These are phyloP conservation scores for Montipora foliosa DNA, from an alignment of 64 coral and sea anemone species.

Conservation along the genomic window DNA sequence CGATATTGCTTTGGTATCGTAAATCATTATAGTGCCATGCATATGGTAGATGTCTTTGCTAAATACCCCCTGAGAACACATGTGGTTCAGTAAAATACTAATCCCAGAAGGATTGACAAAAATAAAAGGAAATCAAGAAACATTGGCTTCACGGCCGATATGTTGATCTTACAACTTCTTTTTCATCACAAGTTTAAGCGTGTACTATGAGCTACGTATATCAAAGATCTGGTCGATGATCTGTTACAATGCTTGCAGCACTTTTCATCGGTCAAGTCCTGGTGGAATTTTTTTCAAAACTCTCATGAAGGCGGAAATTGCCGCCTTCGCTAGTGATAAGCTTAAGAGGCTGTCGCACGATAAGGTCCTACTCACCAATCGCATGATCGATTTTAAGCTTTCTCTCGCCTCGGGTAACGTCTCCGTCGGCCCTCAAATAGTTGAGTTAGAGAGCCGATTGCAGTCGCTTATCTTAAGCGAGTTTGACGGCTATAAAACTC, in stretches of 20 bases:
- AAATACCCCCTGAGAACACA: too few relatives aligned
- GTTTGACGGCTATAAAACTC: slow-evolving; percentile 30
- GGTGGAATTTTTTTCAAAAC: slow-evolving; percentile 1
- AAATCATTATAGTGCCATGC: too few relatives aligned
- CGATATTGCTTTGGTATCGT: too few relatives aligned
- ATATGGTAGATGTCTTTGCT: too few relatives aligned
- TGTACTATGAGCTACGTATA: too few relatives aligned
- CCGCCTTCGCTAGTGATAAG: neutral
- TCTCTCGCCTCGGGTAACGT: neutral
- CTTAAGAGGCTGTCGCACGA: neutral
- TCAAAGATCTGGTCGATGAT: neutral
- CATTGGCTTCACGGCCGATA: too few relatives aligned
- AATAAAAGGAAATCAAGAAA: too few relatives aligned
- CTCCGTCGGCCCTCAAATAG: neutral
- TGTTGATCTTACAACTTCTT: too few relatives aligned
- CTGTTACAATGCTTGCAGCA: too few relatives aligned
- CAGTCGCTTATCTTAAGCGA: neutral
- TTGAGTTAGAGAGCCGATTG: neutral
- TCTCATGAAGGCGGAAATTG: neutral
- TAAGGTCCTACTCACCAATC: neutral
- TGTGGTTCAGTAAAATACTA: too few relatives aligned
- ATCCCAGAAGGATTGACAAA: too few relatives aligned
- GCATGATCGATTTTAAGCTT: neutral
- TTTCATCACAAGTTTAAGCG: too few relatives aligned
- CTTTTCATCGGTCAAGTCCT: neutral